These are phyloP conservation scores for Cyprinella venusta DNA, from an alignment of 2,797 vertebrate genomes.

Conservation along the genomic window DNA sequence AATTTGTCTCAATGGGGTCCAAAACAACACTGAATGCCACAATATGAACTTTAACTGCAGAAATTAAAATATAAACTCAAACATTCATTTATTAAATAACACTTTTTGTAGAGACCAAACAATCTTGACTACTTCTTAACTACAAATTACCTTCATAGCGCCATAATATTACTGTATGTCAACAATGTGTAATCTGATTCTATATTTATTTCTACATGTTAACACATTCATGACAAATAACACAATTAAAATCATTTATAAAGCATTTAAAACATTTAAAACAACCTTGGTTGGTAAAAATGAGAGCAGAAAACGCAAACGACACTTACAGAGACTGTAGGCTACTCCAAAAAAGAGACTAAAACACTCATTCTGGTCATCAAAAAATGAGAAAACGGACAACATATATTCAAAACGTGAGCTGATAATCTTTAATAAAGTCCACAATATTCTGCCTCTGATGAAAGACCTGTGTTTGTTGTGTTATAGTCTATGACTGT, in stretches of 20 bases:
- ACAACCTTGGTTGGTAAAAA: background rate
- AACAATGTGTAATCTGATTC: background rate
- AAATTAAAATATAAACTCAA: background rate
- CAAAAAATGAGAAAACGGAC: background rate
- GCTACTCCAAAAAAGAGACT: background rate
- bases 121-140: background rate
- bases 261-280: background rate
- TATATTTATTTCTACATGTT: background rate
- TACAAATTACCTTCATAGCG: background rate
- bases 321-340: background rate
- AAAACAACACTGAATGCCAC: background rate
- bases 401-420: background rate
- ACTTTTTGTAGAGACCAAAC: background rate
- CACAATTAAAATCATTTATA: background rate
- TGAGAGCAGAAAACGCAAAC: background rate
- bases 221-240: background rate
- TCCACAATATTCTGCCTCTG: background rate
- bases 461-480: constrained; percentile 9
- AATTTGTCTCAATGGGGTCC: background rate
- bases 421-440: background rate
- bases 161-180: background rate
- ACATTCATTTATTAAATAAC: background rate
- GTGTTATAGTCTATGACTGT: constrained; percentile 39
- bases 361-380: background rate
- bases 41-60: background rate